Conservation (phyloP, 1,140 invertebrate genomes). For the Drosophila leontia region DNA sequence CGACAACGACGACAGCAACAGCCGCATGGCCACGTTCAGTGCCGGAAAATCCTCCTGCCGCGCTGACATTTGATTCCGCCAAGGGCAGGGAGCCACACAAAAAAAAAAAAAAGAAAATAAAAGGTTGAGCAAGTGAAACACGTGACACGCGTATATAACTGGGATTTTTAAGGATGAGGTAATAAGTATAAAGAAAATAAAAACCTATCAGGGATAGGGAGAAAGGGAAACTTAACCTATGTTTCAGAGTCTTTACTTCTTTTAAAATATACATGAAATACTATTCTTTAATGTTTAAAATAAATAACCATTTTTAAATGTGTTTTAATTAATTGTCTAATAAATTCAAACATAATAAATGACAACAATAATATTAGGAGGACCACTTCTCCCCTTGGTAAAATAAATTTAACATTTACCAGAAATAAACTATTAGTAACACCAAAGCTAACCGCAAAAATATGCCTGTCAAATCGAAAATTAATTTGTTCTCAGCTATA, state of each 20-base stretch:
- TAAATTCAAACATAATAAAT: neutral
- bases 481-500: neutral
- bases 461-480: neutral
- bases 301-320: no score
- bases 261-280: no score
- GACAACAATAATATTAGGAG: neutral
- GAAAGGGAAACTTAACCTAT: no score
- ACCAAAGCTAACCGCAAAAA: neutral
- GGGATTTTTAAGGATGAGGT: neutral
- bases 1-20: slow-evolving; percentile 16
- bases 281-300: no score
- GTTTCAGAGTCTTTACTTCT: neutral
- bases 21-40: slow-evolving; percentile 3
- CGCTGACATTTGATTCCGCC: slow-evolving; percentile 33
- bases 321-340: neutral
- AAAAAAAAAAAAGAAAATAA: slow-evolving; percentile 3
- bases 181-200: slow-evolving; percentile 5
- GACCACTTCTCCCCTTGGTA: neutral
- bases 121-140: slow-evolving; percentile 28
- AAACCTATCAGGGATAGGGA: neutral
- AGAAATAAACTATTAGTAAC: no score
- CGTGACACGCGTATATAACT: slow-evolving; percentile 26
- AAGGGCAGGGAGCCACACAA: neutral
- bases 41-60: slow-evolving; percentile 34
- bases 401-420: neutral